Percentiles rank a stretch among this genome's conserved stretches.
Evolutionary conservation across 2,888 invertebrate species (phyloP).

Genomic region (Eledone cirrhosa): DNA sequence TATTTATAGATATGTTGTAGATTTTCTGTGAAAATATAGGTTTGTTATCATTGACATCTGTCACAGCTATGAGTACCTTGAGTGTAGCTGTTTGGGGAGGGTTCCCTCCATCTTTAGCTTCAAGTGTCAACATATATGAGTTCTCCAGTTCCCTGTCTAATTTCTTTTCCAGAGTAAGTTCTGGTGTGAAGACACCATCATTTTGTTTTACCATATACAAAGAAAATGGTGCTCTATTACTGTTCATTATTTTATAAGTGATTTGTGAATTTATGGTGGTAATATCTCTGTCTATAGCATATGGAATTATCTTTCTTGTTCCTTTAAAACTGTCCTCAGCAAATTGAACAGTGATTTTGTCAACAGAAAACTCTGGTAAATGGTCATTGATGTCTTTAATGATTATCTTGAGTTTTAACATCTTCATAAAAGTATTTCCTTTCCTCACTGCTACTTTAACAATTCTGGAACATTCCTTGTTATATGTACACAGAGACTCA

Average conservation of each 20-base stretch:
- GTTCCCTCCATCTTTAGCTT: not conserved
- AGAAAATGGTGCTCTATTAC: constrained; percentile 9
- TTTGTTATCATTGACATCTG: constrained; percentile 18
- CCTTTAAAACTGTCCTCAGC: not conserved
- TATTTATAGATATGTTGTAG: constrained; percentile 14
- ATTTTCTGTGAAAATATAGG: constrained; percentile 15
- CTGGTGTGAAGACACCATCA: not conserved
- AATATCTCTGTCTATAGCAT: constrained; percentile 17
- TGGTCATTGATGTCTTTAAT: constrained; percentile 16
- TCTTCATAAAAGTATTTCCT: constrained; percentile 16
- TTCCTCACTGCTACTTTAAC: constrained; percentile 18
- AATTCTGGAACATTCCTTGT: constrained; percentile 1
- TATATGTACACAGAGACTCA: constrained; percentile 7
- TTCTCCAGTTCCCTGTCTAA: constrained; percentile 16
- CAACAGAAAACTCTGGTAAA: not conserved
- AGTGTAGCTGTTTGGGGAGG: not conserved
- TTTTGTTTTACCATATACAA: not conserved
- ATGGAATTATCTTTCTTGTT: not conserved
- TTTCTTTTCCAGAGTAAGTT: not conserved
- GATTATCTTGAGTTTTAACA: constrained; percentile 10
- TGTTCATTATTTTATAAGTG: not conserved
- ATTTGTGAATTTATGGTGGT: not conserved
- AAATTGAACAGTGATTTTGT: constrained; percentile 5
- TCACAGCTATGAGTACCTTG: constrained; percentile 14
- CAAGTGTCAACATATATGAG: not conserved